Percentiles rank a stretch among this genome's conserved stretches.
Evolutionary conservation across 2,113 vertebrate species (phyloP).

Genomic region (Heterotis niloticus): DNA sequence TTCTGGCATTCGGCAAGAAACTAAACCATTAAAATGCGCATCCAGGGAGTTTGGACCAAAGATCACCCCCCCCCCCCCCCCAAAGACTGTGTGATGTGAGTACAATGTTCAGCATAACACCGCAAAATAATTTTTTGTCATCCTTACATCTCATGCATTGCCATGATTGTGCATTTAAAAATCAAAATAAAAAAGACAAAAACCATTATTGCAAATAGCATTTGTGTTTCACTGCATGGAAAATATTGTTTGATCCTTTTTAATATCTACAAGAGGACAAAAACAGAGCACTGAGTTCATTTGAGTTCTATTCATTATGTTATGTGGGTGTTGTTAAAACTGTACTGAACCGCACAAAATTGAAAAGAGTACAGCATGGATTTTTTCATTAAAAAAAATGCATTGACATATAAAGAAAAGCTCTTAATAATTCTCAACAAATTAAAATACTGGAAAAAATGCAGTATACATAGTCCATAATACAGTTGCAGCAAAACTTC

Average conservation of each 20-base stretch:
- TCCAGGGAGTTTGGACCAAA: not conserved
- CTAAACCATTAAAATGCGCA: not conserved
- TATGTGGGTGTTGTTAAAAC: slow-evolving; percentile 1
- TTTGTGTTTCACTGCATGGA: slow-evolving; percentile 4
- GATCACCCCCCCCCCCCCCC: too few relatives aligned
- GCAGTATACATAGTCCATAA: not conserved
- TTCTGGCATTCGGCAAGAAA: not conserved
- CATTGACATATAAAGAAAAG: not conserved
- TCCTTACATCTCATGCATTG: not conserved
- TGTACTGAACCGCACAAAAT: not conserved
- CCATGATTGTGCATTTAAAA: not conserved
- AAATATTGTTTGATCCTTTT: slow-evolving; percentile 3
- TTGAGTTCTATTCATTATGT: slow-evolving; percentile 1
- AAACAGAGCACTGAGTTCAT: not conserved
- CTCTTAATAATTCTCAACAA: not conserved
- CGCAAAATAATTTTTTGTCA: not conserved
- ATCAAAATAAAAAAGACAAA: not conserved
- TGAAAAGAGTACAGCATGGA: not conserved
- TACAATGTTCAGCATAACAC: not conserved
- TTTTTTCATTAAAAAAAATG: not conserved
- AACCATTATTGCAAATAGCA: not conserved
- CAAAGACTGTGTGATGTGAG: not conserved
- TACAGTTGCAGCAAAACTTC: not conserved
- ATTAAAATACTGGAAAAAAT: not conserved
- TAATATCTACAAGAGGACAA: not conserved